Conservation (phyloP, 92 coral and sea anemone genomes). For the Siderastrea siderea region DNA sequence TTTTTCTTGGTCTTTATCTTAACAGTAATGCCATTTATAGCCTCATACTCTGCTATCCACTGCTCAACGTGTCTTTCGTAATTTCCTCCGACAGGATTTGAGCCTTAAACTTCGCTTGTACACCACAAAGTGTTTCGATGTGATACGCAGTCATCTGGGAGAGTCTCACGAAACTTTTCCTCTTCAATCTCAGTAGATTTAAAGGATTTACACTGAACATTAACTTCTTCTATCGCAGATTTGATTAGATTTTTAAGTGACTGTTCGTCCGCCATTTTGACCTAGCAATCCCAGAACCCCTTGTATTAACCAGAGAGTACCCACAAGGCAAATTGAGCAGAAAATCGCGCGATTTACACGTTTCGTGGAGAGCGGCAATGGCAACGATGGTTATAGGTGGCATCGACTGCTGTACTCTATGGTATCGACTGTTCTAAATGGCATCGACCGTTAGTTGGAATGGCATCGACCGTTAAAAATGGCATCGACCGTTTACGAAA, state of each 20-base stretch:
- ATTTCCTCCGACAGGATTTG: not conserved
- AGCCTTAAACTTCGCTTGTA: too few relatives aligned
- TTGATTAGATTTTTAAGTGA: too few relatives aligned
- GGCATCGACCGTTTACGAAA: too few relatives aligned
- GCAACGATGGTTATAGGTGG: too few relatives aligned
- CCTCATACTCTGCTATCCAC: not conserved
- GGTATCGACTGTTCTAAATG: too few relatives aligned
- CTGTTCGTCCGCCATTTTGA: conserved; percentile 14
- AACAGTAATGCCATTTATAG: not conserved
- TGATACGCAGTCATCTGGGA: not conserved
- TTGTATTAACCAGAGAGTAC: not conserved
- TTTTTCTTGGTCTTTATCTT: conserved; percentile 33
- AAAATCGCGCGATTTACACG: conserved; percentile 2
- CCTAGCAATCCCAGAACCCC: conserved; percentile 8
- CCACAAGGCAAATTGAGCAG: conserved; percentile 18
- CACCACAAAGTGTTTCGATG: too few relatives aligned
- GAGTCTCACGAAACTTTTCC: not conserved
- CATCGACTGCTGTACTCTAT: too few relatives aligned
- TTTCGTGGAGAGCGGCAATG: too few relatives aligned
- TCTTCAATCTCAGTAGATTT: not conserved
- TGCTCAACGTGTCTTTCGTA: not conserved
- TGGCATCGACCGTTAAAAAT: too few relatives aligned
- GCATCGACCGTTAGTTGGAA: too few relatives aligned
- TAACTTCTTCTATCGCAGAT: too few relatives aligned
- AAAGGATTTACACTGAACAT: too few relatives aligned